Conservation (phyloP, 1,140 invertebrate genomes). For the Lutraria rhynchaena region DNA sequence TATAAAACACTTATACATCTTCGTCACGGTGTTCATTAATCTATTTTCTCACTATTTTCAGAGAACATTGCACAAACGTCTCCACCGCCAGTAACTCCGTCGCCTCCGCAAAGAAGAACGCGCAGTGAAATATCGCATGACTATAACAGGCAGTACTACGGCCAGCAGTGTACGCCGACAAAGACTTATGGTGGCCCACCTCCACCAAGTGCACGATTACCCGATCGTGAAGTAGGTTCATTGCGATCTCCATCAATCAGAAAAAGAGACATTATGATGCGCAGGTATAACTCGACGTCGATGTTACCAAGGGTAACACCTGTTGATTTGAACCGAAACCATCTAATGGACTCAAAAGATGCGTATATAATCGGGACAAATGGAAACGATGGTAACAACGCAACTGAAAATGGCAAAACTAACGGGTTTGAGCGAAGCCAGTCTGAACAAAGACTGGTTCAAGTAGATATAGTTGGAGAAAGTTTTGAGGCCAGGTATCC, state of each 20-base stretch:
- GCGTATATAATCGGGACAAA: not conserved
- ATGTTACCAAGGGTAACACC: constrained; percentile 24
- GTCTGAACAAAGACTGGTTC: not conserved
- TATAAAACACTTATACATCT: too few relatives aligned
- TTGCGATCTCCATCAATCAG: constrained; percentile 41
- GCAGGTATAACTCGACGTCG: constrained; percentile 32
- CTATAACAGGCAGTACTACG: not conserved
- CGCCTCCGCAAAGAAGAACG: constrained; percentile 13
- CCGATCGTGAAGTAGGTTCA: not conserved
- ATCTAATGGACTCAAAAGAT: constrained; percentile 28
- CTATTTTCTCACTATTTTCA: not conserved
- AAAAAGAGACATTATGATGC: constrained; percentile 47
- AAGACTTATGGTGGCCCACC: not conserved
- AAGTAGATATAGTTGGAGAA: constrained; percentile 79
- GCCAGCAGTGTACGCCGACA: not conserved
- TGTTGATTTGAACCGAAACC: constrained; percentile 39
- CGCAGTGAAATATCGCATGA: not conserved
- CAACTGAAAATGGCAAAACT: not conserved
- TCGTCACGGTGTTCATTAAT: too few relatives aligned
- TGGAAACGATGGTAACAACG: constrained; percentile 15
- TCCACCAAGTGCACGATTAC: not conserved
- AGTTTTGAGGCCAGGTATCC: constrained; percentile 78
- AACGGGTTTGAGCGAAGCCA: not conserved
- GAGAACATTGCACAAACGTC: not conserved
- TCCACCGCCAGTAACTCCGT: not conserved